These are phyloP conservation scores for Danio jaintianensis DNA, from an alignment of 2,797 vertebrate species.

Conservation along the genomic window DNA sequence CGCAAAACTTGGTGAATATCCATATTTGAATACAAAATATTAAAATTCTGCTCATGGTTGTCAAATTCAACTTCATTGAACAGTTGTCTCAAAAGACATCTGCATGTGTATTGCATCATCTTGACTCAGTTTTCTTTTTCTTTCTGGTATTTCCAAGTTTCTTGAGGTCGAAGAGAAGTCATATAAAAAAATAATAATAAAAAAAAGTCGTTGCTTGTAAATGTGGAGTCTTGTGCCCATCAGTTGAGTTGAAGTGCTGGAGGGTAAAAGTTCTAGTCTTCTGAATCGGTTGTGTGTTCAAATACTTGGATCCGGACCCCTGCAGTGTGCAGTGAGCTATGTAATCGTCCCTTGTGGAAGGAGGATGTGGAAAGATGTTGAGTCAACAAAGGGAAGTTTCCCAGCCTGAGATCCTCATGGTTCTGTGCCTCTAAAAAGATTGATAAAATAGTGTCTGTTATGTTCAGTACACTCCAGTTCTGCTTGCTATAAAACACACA, in stretches of 20 bases:
- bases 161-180: conserved; percentile 30
- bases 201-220: conserved; percentile 24
- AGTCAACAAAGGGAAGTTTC: conserved; percentile 54
- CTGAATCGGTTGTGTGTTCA: neutral
- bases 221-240: conserved; percentile 2
- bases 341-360: conserved; percentile 32
- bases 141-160: conserved; percentile 22
- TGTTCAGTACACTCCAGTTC: neutral
- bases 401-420: conserved; percentile 50
- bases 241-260: conserved; percentile 13
- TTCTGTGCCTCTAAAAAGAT: conserved; percentile 41
- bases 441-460: neutral
- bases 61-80: neutral
- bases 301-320: neutral
- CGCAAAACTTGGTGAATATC: neutral
- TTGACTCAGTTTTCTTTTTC: neutral
- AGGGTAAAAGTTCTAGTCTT: conserved; percentile 1
- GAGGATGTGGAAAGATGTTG: conserved; percentile 37
- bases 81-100: conserved; percentile 12
- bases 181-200: neutral
- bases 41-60: neutral
- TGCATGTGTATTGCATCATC: conserved; percentile 33
- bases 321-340: neutral
- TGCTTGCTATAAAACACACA: conserved; percentile 5
- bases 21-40: neutral